Evolutionary conservation across 2,888 invertebrate species (phyloP).

Genomic region (Drosophila lutescens): DNA sequence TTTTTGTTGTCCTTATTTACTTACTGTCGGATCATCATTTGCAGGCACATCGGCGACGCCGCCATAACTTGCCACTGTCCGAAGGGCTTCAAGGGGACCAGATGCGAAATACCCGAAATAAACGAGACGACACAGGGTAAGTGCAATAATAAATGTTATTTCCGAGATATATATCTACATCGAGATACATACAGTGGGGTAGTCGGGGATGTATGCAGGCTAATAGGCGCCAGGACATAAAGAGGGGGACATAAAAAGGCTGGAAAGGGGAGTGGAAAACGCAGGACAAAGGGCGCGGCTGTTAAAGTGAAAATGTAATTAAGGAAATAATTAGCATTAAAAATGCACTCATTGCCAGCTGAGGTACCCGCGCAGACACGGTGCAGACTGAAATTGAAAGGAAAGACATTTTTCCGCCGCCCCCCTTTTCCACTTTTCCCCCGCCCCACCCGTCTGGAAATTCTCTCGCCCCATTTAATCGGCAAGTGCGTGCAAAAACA

Average conservation of each 20-base stretch:
- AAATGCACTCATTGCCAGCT: constrained; percentile 61
- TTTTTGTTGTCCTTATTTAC: constrained; percentile 1
- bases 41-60: constrained; percentile 91
- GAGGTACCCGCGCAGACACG: constrained; percentile 31
- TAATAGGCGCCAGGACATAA: constrained; percentile 14
- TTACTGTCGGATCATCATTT: constrained; percentile 62
- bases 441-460: neutral
- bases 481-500: constrained; percentile 56
- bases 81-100: constrained; percentile 88
- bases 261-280: neutral
- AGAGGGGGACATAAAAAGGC: constrained; percentile 9
- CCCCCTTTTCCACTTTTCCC: neutral
- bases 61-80: constrained; percentile 90
- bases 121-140: constrained; percentile 82
- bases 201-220: constrained; percentile 8
- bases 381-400: constrained; percentile 29
- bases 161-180: constrained; percentile 25
- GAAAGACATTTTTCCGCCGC: neutral
- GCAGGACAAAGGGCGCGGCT: constrained; percentile 8
- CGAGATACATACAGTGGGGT: neutral
- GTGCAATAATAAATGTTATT: constrained; percentile 56
- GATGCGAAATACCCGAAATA: constrained; percentile 88
- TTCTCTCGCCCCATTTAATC: constrained; percentile 50
- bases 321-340: constrained; percentile 80
- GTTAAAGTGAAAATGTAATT: constrained; percentile 73